Evolutionary conservation across 2,888 invertebrate species (phyloP), one percentile per base, ranked within the genome.

Genomic region (Drosophila emarginata): DNA sequence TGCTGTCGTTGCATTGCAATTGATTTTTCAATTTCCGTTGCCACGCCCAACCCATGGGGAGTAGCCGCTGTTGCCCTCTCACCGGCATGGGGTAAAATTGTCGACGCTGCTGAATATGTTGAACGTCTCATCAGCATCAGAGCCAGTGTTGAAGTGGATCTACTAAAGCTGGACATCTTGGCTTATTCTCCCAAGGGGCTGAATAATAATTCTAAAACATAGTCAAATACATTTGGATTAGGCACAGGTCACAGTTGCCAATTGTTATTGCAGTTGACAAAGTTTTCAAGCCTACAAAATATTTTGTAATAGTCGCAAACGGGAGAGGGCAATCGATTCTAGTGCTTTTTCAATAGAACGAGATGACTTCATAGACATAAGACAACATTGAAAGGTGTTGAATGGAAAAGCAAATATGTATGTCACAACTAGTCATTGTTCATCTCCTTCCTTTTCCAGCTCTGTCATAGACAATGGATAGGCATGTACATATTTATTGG

Each of bases 21-120:
- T 74, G 89, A 88, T 79, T 88, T 89, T 89, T 87, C 77, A 75
- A 89, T 79, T 77, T 87, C 87, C 74, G 74, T 74, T 64, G 81
- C 76, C 73, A 88, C 78, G 52, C 88, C 78, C 57, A 77, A 63
- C 7, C 87, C 89, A 54, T 72, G 74, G 63, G 74, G 74, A 37
- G 77, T 56, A 15, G 26, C 28, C 14, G 12, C 62, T 14, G 45
- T 68, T 4, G 64, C 53, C 9, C 56, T 23, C 0, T 50, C 62
- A 4, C 56, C 75, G 2, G 50, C 51, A 28, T 54, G 56, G 2
- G 65, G 74, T 72, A 54, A 56, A 63, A 28, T 28, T 37, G 63
- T 65, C 56, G 74, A 66, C 15, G 90, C 85, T 15, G 91, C 88
- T 9, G 91, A 90, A 76, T 88, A 91, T 51, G 89, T 87, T 36